phyloP scores from a whole-genome alignment of 2,888 invertebrate genomes.

The Eilema sororculum region DNA sequence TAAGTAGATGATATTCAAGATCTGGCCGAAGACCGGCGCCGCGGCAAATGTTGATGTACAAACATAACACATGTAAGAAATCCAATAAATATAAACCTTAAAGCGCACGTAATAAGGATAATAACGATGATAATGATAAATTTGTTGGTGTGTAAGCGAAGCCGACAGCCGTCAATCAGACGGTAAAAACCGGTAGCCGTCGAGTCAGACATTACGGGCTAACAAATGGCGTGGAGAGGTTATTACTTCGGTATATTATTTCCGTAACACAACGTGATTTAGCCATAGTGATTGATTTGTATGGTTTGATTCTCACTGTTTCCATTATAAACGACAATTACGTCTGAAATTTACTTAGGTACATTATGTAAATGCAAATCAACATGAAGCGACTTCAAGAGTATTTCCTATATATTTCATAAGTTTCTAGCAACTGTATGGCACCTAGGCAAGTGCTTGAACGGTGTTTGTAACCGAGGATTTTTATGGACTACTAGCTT shows the following conservation, averaged over 20 bases:
- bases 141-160: slow-evolving; percentile 73
- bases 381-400: background rate
- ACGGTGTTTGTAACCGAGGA: no score
- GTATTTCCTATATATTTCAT: background rate
- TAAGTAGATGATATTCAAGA: slow-evolving; percentile 86
- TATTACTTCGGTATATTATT: slow-evolving; percentile 56
- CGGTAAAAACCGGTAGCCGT: slow-evolving; percentile 86
- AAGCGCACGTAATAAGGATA: slow-evolving; percentile 24
- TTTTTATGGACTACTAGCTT: no score
- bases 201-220: slow-evolving; percentile 80
- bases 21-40: slow-evolving; percentile 82
- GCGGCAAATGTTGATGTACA: slow-evolving; percentile 72
- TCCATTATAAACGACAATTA: slow-evolving; percentile 44
- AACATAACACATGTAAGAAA: slow-evolving; percentile 24
- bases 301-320: slow-evolving; percentile 38
- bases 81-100: slow-evolving; percentile 52
- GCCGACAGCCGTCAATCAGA: slow-evolving; percentile 87
- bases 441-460: no score
- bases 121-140: slow-evolving; percentile 41
- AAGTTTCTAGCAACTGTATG: background rate
- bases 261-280: slow-evolving; percentile 52
- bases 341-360: slow-evolving; percentile 29
- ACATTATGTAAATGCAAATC: background rate
- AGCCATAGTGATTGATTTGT: slow-evolving; percentile 51
- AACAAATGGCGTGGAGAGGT: slow-evolving; percentile 77